Evolutionary conservation across 2,797 vertebrate genomes (phyloP).

Genomic region (Schizopygopsis malacanthus): DNA sequence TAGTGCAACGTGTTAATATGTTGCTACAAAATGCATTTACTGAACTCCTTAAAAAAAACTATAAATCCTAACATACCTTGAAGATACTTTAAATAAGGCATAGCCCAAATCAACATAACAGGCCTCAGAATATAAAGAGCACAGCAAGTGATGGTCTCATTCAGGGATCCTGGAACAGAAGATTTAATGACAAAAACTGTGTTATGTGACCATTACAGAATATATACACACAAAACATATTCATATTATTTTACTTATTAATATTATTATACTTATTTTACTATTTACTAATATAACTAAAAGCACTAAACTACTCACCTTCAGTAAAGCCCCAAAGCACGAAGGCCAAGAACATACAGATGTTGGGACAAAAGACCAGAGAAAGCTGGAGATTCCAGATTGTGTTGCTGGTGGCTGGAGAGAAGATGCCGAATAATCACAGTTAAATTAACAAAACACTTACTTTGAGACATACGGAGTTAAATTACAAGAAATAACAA

Average conservation of each 20-base stretch:
- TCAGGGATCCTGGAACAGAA: neutral
- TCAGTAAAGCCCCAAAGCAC: slow-evolving; percentile 36
- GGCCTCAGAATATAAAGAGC: neutral
- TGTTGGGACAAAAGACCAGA: slow-evolving; percentile 48
- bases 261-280: too few species aligned
- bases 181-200: neutral
- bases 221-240: too few species aligned
- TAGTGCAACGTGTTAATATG: neutral
- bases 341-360: slow-evolving; percentile 36
- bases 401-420: neutral
- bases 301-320: slow-evolving; percentile 8
- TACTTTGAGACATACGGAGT: neutral
- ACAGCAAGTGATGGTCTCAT: neutral
- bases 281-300: too few species aligned
- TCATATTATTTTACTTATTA: too few species aligned
- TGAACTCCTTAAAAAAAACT: too few species aligned
- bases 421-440: neutral
- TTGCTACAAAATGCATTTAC: neutral
- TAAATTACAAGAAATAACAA: neutral
- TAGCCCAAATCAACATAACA: neutral
- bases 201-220: neutral
- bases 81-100: neutral
- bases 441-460: neutral
- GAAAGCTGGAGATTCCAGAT: neutral
- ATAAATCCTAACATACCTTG: neutral